Evolutionary conservation across 2,113 vertebrate genomes (phyloP), one percentile per base, ranked within the genome.

Genomic region (Vanacampus margaritifer): DNA sequence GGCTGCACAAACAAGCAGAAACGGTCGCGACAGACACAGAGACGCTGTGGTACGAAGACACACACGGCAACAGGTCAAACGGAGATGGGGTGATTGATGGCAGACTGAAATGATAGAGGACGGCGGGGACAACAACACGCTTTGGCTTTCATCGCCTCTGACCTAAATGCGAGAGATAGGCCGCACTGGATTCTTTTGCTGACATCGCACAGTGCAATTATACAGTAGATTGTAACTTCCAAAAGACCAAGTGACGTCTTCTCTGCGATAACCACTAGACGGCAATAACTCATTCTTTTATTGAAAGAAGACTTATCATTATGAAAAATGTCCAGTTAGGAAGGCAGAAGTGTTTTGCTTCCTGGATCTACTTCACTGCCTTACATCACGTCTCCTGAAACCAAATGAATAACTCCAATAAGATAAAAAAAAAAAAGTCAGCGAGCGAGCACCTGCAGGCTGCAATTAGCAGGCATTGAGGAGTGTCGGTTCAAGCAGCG

Each of bases 1-100:
- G 48, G 71, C 81, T 78, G 68, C 70, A 57, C 82, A 75, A 78
- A 73, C 35, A 69, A 64, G 67, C 69, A 72, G 64, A 82, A 72
- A 80, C 76, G 73, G 37, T 26, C 39, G 2, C 17, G 75, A 79
- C 74, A 74, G 58, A 79, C 68, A 75, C 69, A 65, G 61, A 66
- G 74, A 69, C 63, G 71, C 75, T 62, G 79, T 77, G 69, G 46
- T 59, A 71, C 43, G 2, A 80, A 63, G 56, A 82, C 79, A 66
- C 43, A 82, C 79, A 66, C 43, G 36, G 28, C 37, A 67, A 62
- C 32, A 8, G 71, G 75, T 23, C 75, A 69, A 82, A 78, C 77
- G 62, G 61, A 80, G 62, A 73, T 46, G 37, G 67, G 61, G 9
- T 68, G 68, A 79, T 54, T 74, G 76, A 73, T 74, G 71, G 68